phyloP scores from a whole-genome alignment of 2,797 vertebrate species.

The Gobio occitaniae region DNA sequence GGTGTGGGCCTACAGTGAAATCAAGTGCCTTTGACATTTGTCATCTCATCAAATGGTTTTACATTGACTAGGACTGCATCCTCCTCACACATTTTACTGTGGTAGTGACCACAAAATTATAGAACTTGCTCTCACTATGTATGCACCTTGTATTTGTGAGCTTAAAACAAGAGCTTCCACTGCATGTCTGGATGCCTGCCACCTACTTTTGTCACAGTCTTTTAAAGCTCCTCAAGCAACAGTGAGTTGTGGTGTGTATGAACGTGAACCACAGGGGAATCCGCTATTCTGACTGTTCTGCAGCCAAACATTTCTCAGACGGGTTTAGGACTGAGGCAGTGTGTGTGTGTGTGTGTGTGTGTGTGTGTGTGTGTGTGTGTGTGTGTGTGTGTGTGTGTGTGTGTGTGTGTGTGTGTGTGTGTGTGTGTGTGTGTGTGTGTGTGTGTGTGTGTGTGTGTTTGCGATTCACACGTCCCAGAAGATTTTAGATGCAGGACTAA shows the following conservation, averaged over 20 bases:
- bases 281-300: not conserved
- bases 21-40: not conserved
- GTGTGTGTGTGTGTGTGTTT: not conserved
- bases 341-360: too few relatives aligned
- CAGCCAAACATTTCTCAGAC: slow-evolving; percentile 24
- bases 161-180: not conserved
- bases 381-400: too few relatives aligned
- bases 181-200: slow-evolving; percentile 8
- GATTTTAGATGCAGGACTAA: not conserved
- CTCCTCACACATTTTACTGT: not conserved
- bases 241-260: not conserved
- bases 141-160: not conserved
- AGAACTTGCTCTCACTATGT: not conserved
- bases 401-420: too few relatives aligned
- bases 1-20: not conserved
- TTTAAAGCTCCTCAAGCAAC: slow-evolving; percentile 2
- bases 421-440: too few relatives aligned
- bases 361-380: too few relatives aligned
- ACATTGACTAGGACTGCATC: not conserved
- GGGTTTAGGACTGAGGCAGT: not conserved
- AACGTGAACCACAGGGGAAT: not conserved
- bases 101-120: not conserved
- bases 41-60: not conserved
- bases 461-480: not conserved
- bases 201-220: slow-evolving; percentile 1